phyloP scores from a whole-genome alignment of 2,113 vertebrate species.

The Triplophysa rosa region DNA sequence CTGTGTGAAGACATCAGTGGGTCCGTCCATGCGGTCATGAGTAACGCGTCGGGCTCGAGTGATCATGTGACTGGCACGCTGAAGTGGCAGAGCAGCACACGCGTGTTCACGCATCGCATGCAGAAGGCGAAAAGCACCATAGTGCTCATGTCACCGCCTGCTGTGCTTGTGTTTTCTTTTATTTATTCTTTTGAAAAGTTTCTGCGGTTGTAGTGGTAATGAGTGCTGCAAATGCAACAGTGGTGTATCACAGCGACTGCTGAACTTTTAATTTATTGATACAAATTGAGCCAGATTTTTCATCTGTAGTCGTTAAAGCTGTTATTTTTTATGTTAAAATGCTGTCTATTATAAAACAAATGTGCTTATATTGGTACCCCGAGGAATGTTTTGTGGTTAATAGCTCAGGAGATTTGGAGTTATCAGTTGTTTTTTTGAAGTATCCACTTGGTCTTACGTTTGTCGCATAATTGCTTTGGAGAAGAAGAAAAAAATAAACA shows the following conservation, averaged over 20 bases:
- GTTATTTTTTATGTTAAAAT: background rate
- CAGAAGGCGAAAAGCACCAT: background rate
- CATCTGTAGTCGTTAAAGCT: too few relatives aligned
- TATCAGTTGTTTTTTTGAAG: too few relatives aligned
- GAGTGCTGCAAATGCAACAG: background rate
- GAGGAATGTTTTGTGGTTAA: too few relatives aligned
- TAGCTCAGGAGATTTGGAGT: too few relatives aligned
- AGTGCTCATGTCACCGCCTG: background rate
- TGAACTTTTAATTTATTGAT: background rate
- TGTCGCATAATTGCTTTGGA: too few relatives aligned
- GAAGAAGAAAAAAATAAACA: too few relatives aligned
- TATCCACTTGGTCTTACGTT: too few relatives aligned
- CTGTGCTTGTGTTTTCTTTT: background rate
- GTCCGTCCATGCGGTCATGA: conserved; percentile 1
- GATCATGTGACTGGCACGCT: conserved; percentile 6
- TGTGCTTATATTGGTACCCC: too few relatives aligned
- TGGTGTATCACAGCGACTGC: background rate
- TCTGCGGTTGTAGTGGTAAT: too few relatives aligned
- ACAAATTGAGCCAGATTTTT: background rate
- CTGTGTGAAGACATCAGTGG: conserved; percentile 2
- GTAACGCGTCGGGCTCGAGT: background rate
- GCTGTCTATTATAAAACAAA: too few relatives aligned
- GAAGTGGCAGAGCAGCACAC: background rate
- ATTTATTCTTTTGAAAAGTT: too few relatives aligned
- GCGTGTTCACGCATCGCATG: background rate